phyloP scores from a whole-genome alignment of 2,113 vertebrate species.

The Pterocles orientalis region DNA sequence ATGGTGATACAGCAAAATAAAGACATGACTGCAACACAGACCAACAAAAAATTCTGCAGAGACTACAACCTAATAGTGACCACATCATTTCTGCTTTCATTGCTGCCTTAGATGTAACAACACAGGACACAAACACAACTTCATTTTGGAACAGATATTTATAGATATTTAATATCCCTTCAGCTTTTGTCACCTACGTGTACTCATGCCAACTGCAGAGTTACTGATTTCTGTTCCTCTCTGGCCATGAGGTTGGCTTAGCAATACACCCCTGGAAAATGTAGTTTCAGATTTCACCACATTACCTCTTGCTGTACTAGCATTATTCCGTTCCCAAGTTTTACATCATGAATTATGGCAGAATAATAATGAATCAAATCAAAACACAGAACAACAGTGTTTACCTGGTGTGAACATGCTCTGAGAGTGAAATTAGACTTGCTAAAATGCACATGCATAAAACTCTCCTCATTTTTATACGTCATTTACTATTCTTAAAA shows the following conservation, averaged over 20 bases:
- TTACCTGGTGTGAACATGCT: not conserved
- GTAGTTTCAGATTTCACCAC: not conserved
- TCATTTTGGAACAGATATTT: not conserved
- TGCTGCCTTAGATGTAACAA: not conserved
- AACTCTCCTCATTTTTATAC: not conserved
- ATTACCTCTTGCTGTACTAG: not conserved
- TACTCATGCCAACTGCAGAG: not conserved
- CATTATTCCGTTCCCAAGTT: not conserved
- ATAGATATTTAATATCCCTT: not conserved
- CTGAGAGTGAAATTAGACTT: not conserved
- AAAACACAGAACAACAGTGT: constrained; percentile 13
- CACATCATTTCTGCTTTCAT: not conserved
- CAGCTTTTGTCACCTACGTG: not conserved
- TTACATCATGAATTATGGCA: not conserved
- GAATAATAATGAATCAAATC: constrained; percentile 9
- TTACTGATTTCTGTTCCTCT: not conserved
- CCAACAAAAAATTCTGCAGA: not conserved
- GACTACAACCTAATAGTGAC: not conserved
- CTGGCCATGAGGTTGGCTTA: not conserved
- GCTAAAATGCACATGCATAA: constrained; percentile 3
- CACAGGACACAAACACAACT: not conserved
- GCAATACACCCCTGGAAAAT: not conserved
- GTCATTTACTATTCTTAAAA: not conserved
- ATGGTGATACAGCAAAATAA: not conserved
- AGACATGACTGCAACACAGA: not conserved